A percentile compares a stretch with the other conserved stretches of the same genome.
Evolutionary conservation across 2,797 vertebrate genomes (phyloP).

Genomic region (Varecia variegata): DNA sequence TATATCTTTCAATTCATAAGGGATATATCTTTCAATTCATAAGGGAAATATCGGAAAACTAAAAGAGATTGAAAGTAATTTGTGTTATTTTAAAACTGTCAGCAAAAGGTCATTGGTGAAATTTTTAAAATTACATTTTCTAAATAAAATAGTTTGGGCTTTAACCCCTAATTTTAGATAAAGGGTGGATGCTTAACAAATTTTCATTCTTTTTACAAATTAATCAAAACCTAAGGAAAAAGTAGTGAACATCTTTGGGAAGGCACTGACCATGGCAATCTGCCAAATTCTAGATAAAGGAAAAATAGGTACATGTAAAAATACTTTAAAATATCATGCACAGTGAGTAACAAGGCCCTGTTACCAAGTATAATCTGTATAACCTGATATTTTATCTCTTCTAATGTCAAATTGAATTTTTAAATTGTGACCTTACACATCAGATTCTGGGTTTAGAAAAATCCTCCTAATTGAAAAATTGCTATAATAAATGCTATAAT

Average conservation of each 20-base stretch:
- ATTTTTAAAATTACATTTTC: not conserved
- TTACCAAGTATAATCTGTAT: not conserved
- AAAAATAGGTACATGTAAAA: not conserved
- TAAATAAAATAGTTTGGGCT: not conserved
- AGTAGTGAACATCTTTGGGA: not conserved
- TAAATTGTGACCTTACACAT: not conserved
- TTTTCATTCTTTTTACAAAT: not conserved
- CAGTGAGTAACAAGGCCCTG: not conserved
- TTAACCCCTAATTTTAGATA: not conserved
- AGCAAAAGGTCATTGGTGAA: not conserved
- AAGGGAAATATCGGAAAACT: not conserved
- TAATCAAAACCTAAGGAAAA: not conserved
- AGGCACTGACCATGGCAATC: not conserved
- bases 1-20: not conserved
- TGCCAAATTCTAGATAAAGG: not conserved
- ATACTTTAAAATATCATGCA: not conserved
- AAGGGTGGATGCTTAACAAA: not conserved
- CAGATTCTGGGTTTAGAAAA: not conserved
- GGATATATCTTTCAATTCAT: not conserved
- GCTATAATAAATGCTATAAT: not conserved
- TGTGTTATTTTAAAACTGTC: not conserved
- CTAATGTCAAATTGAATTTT: not conserved
- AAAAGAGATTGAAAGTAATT: not conserved
- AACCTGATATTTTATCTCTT: not conserved
- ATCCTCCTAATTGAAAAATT: not conserved